Evolutionary conservation across 1,140 invertebrate species (phyloP).

Genomic region (Saxidomus purpurata): DNA sequence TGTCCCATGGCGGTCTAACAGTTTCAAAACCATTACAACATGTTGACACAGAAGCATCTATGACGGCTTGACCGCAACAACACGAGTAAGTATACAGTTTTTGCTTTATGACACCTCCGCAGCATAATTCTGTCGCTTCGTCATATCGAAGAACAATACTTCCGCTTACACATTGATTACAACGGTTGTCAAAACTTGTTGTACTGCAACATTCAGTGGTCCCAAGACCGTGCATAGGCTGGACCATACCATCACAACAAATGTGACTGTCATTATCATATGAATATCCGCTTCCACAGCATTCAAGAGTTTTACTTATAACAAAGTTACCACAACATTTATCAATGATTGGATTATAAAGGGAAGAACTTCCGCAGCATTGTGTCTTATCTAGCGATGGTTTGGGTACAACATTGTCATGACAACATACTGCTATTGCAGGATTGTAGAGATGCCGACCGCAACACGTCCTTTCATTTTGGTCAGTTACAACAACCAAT

Average conservation of each 20-base stretch:
- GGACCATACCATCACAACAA: not conserved
- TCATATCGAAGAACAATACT: not conserved
- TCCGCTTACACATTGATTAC: not conserved
- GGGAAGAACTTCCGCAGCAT: not conserved
- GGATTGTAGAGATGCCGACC: too few species aligned
- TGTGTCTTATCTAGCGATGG: not conserved
- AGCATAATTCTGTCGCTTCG: not conserved
- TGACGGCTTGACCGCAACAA: not conserved
- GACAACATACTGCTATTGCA: too few species aligned
- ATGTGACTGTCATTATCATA: not conserved
- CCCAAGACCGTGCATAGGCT: not conserved
- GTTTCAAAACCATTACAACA: not conserved
- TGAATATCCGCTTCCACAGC: not conserved
- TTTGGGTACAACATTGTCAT: not conserved
- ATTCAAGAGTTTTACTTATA: not conserved
- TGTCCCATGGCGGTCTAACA: not conserved
- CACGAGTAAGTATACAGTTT: not conserved
- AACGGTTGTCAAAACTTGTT: too few species aligned
- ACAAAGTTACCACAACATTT: not conserved
- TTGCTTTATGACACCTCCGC: not conserved
- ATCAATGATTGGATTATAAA: not conserved
- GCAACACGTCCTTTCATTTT: too few species aligned
- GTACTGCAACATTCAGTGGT: not conserved
- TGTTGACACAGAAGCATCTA: not conserved
- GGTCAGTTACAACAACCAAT: too few species aligned